These are phyloP conservation scores for Lasioglossum marginatum DNA, from an alignment of 2,888 invertebrate genomes.

Conservation along the genomic window DNA sequence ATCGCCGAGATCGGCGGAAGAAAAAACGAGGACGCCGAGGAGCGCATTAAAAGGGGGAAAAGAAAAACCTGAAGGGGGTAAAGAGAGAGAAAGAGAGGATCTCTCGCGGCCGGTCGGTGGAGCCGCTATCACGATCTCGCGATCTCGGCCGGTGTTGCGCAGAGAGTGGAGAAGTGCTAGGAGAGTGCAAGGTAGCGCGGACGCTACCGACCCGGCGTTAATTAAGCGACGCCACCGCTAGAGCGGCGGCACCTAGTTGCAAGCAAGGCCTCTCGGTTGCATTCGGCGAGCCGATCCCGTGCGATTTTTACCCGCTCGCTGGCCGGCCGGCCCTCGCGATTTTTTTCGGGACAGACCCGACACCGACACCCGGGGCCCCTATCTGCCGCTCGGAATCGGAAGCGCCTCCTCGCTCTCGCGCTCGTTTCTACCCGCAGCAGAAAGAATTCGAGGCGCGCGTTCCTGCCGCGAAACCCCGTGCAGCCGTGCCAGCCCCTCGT, in stretches of 20 bases:
- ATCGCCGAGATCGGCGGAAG: background rate
- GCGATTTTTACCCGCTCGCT: slow-evolving; percentile 60
- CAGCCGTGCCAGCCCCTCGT: slow-evolving; percentile 75
- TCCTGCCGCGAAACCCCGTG: slow-evolving; percentile 63
- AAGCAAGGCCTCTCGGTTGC: slow-evolving; percentile 10
- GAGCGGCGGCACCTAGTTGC: slow-evolving; percentile 52
- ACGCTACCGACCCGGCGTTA: slow-evolving; percentile 71
- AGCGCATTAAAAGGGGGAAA: slow-evolving; percentile 28
- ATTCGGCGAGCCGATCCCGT: slow-evolving; percentile 51
- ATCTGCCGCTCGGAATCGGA: slow-evolving; percentile 78
- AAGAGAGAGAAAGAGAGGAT: slow-evolving; percentile 43
- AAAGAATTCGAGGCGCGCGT: slow-evolving; percentile 52
- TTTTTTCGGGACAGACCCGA: slow-evolving; percentile 50
- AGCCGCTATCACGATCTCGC: slow-evolving; percentile 78
- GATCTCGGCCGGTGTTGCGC: slow-evolving; percentile 73
- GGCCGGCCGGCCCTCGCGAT: slow-evolving; percentile 3
- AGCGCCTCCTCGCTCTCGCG: slow-evolving; percentile 11
- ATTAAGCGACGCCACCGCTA: slow-evolving; percentile 78
- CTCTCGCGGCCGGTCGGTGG: slow-evolving; percentile 61
- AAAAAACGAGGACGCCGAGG: slow-evolving; percentile 32
- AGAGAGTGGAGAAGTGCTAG: slow-evolving; percentile 69
- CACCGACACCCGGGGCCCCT: slow-evolving; percentile 47
- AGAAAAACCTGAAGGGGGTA: slow-evolving; percentile 37
- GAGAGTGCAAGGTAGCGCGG: slow-evolving; percentile 65
- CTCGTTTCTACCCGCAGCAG: slow-evolving; percentile 5